Base-by-base conservation (phyloP, 2,113 vertebrate species). In the Pantherophis guttatus region DNA sequence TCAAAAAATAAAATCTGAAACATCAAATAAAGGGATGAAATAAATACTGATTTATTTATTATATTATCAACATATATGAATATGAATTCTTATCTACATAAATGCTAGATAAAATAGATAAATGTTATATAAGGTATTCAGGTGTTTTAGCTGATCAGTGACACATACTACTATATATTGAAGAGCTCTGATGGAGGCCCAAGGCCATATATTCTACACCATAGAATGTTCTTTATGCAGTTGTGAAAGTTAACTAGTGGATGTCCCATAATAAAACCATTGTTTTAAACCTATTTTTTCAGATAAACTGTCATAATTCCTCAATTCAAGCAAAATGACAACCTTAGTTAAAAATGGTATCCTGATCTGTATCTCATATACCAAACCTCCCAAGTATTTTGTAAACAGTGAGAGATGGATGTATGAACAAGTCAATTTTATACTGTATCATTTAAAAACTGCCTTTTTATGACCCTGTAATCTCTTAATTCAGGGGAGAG, bases 1-100 rank as follows among this genome's bases (percentile, higher is more conserved):
- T 95, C 91, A 96, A 95, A 96, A 89, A 95, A 87, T 85, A 95
- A 85, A 93, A 93, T 87, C 90, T 94, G 57, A 90, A 93, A 88
- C 13, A 95, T 89, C 91, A 91, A 90, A 90, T 92, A 23, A 89
- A 95, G 65, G 50, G 95, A 95, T 86, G 91, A 94, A 94, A 95
- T 94, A 91, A 95, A 93, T 65, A 11, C 24, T 91, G 94, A 93
- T 94, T 95, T 95, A 90, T 95, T 90, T 55, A 15, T 95, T 95
- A 89, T 48, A 92, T 86, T 91, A 93, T 92, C 50, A 91, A 75
- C 86, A 90, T 24, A 86, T 33, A 95, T 93, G 90, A 58, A 92
- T 92, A 95, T 89, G 91, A 95, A 90, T 92, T 93, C 53, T 92
- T 91, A 57, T 24, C 39, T 85, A 57, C 57, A 81, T 81, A 44